These are phyloP conservation scores for Notiomystis cincta DNA, from an alignment of 2,113 vertebrate genomes.

Conservation along the genomic window DNA sequence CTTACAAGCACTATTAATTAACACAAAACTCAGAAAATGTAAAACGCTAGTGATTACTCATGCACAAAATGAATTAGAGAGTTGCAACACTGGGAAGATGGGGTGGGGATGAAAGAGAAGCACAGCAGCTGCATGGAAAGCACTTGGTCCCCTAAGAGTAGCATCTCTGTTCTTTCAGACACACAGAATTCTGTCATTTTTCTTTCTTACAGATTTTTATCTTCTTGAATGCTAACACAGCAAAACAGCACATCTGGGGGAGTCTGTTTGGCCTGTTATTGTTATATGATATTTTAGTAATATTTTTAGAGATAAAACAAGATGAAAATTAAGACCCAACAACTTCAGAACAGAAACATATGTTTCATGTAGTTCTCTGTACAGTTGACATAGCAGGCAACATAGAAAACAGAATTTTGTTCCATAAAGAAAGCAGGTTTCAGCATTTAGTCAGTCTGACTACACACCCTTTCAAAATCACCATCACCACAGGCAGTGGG, in stretches of 20 bases:
- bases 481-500: background rate
- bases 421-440: background rate
- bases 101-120: background rate
- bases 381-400: background rate
- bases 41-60: background rate
- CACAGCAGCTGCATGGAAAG: background rate
- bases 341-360: background rate
- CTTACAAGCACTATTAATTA: background rate
- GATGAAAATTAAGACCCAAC: background rate
- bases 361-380: background rate
- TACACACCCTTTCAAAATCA: background rate
- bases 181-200: background rate
- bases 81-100: background rate
- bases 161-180: background rate
- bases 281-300: background rate
- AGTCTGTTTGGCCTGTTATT: background rate
- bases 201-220: background rate
- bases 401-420: background rate
- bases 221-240: background rate
- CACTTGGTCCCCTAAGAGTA: background rate
- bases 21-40: background rate
- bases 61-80: background rate
- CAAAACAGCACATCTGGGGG: background rate
- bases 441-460: background rate
- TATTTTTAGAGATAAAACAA: background rate